Percentiles rank a stretch among this genome's conserved stretches.
These are phyloP conservation scores for Fabriciana adippe DNA, from an alignment of 2,888 invertebrate genomes.

Conservation along the genomic window DNA sequence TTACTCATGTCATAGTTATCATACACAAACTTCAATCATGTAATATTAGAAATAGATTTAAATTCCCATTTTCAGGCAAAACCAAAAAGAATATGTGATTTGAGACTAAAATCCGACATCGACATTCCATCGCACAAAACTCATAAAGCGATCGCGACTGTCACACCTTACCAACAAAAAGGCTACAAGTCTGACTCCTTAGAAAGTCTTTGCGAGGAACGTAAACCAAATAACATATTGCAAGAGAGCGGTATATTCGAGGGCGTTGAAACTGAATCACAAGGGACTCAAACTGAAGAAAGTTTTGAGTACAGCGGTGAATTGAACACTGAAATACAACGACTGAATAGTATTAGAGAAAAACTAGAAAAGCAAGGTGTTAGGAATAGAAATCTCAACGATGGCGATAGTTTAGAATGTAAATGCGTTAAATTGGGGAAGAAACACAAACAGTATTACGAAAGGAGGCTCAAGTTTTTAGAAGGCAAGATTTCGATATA, in stretches of 20 bases:
- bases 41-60: constrained; percentile 14
- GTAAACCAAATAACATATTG: constrained; percentile 81
- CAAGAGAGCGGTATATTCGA: constrained; percentile 90
- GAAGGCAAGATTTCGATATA: constrained; percentile 85
- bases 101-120: constrained; percentile 66
- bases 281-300: constrained; percentile 82
- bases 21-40: constrained; percentile 22
- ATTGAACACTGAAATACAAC: constrained; percentile 84
- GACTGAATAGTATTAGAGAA: constrained; percentile 84
- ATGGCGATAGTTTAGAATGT: constrained; percentile 73
- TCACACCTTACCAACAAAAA: constrained; percentile 83
- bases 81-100: constrained; percentile 72
- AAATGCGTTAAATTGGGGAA: constrained; percentile 79
- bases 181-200: constrained; percentile 75
- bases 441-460: constrained; percentile 85
- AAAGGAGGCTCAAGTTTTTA: constrained; percentile 84
- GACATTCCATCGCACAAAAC: constrained; percentile 71
- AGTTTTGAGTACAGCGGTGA: constrained; percentile 78
- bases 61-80: constrained; percentile 59
- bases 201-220: constrained; percentile 75
- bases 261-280: constrained; percentile 77
- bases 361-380: constrained; percentile 83
- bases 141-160: constrained; percentile 84
- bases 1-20: constrained; percentile 4
- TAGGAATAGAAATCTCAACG: constrained; percentile 75